Conservation (phyloP, 2,888 invertebrate genomes). For the Melieria crassipennis region DNA sequence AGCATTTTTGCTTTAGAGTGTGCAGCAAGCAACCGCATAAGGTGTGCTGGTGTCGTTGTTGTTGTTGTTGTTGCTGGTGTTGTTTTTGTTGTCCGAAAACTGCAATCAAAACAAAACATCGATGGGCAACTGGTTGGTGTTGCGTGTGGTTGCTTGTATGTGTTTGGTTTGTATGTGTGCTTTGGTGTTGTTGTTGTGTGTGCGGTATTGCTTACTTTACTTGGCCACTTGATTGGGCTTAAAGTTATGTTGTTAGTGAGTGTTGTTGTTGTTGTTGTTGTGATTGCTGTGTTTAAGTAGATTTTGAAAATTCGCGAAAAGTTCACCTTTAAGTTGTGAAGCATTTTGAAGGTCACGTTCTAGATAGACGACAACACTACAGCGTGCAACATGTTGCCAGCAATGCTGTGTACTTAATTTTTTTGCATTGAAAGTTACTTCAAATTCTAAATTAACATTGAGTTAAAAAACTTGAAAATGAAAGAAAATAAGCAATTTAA, state of each 20-base stretch:
- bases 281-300: neutral
- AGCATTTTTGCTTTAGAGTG: neutral
- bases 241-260: neutral
- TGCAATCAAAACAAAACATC: slow-evolving; percentile 8
- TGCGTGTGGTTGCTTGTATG: neutral
- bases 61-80: slow-evolving; percentile 11
- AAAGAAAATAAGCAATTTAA: too few species aligned
- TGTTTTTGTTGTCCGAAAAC: slow-evolving; percentile 12
- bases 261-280: slow-evolving; percentile 1
- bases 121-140: neutral
- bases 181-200: neutral
- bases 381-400: too few species aligned
- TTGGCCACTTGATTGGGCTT: too few species aligned
- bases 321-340: too few species aligned
- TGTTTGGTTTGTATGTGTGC: neutral
- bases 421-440: too few species aligned
- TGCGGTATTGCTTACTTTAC: neutral
- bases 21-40: slow-evolving; percentile 20
- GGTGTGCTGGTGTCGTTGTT: slow-evolving; percentile 25
- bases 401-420: too few species aligned
- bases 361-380: too few species aligned
- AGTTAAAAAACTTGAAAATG: too few species aligned
- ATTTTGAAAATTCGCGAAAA: too few species aligned
- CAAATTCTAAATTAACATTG: too few species aligned
- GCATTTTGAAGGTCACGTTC: too few species aligned